phyloP scores from a whole-genome alignment of 1,140 invertebrate genomes.

The Pemphigus obesinymphae region DNA sequence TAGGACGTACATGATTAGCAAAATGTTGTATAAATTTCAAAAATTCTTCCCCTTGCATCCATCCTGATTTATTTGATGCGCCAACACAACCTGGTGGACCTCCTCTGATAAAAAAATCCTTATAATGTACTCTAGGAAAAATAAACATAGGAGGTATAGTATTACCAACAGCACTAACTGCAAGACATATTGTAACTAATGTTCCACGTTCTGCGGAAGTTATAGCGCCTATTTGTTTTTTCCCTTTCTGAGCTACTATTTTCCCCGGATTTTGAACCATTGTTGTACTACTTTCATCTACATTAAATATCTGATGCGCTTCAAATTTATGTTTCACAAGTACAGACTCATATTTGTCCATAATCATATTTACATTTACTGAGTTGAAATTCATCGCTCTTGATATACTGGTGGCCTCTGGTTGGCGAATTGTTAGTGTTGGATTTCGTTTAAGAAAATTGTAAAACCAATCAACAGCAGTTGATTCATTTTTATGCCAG shows the following conservation, averaged over 20 bases:
- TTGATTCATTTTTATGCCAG: not conserved
- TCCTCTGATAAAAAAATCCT: conserved; percentile 46
- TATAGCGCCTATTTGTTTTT: not conserved
- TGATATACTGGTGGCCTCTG: conserved; percentile 4
- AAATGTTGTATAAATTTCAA: conserved; percentile 49
- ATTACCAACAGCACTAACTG: conserved; percentile 49
- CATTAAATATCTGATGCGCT: not conserved
- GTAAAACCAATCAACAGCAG: not conserved
- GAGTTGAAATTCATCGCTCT: not conserved
- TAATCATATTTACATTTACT: not conserved
- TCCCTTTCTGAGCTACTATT: not conserved
- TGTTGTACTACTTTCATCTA: not conserved
- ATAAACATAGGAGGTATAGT: conserved; percentile 49
- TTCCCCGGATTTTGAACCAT: not conserved
- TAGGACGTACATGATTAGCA: conserved; percentile 46
- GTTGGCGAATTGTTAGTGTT: not conserved
- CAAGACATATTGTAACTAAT: conserved; percentile 49
- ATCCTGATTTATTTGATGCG: conserved; percentile 51
- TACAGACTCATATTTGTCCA: not conserved
- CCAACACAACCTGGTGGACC: conserved; percentile 49
- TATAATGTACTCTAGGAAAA: conserved; percentile 42
- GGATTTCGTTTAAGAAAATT: not conserved
- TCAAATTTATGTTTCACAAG: not conserved
- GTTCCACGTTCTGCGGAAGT: not conserved
- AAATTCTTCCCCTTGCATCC: conserved; percentile 53